These are phyloP conservation scores for Zonotrichia albicollis DNA, from an alignment of 2,797 vertebrate genomes.

Conservation along the genomic window DNA sequence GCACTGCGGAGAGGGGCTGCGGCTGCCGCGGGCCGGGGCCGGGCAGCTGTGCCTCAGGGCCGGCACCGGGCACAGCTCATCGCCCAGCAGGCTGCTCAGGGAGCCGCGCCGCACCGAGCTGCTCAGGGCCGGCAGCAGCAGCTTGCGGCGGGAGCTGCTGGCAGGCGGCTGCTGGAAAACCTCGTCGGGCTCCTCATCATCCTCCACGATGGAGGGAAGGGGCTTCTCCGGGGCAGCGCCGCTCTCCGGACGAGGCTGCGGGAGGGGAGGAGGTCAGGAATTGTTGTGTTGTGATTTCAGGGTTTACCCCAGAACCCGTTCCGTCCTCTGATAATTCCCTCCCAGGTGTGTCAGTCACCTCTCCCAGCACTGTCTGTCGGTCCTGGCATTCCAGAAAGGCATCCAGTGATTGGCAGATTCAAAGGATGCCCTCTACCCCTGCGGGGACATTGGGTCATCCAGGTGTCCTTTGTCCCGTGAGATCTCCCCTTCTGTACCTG, in stretches of 20 bases:
- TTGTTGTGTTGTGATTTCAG: too few species aligned
- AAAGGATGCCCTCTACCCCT: too few species aligned
- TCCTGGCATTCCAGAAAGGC: too few species aligned
- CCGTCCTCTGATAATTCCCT: too few species aligned
- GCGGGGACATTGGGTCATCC: too few species aligned
- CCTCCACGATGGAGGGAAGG: constrained; percentile 81
- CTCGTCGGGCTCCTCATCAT: constrained; percentile 75
- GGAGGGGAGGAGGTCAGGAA: background rate
- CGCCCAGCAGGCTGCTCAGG: constrained; percentile 83
- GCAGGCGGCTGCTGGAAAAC: constrained; percentile 79
- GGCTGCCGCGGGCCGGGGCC: constrained; percentile 77
- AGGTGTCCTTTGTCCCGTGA: too few species aligned
- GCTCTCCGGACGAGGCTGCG: constrained; percentile 70
- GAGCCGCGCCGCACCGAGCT: constrained; percentile 77
- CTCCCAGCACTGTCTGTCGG: too few species aligned
- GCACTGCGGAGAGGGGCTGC: constrained; percentile 75
- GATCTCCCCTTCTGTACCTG: too few species aligned
- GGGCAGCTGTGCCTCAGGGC: constrained; percentile 76
- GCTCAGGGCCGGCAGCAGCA: constrained; percentile 78
- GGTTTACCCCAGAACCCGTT: too few species aligned
- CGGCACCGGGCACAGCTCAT: constrained; percentile 82
- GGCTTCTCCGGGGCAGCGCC: constrained; percentile 74
- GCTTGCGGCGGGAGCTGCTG: constrained; percentile 72
- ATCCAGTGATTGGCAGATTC: too few species aligned
- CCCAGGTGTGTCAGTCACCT: too few species aligned